Evolutionary conservation across 2,797 vertebrate species (phyloP).

Genomic region (Heterohyrax brucei): DNA sequence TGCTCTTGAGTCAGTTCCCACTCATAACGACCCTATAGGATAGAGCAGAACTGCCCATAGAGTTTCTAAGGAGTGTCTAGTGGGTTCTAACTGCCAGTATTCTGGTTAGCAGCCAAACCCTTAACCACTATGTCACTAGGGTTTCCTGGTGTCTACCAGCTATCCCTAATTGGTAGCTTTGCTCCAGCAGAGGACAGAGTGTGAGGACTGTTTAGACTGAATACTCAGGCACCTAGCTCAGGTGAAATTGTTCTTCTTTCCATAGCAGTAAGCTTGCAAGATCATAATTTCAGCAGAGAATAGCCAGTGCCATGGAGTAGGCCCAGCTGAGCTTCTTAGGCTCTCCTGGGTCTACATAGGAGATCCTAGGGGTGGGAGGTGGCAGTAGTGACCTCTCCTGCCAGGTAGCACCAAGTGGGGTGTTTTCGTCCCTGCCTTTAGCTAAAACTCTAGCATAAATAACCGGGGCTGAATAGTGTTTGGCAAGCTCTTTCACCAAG

Average conservation of each 20-base stretch:
- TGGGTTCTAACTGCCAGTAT: too few species aligned
- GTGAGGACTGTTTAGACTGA: background rate
- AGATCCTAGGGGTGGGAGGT: background rate
- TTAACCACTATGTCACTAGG: too few species aligned
- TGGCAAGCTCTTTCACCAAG: background rate
- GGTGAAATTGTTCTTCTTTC: background rate
- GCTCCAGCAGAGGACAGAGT: background rate
- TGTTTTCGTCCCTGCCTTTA: background rate
- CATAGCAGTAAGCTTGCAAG: background rate
- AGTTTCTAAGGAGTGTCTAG: too few species aligned
- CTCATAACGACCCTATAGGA: too few species aligned
- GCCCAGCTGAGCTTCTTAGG: background rate
- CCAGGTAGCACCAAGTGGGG: background rate
- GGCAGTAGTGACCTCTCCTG: background rate
- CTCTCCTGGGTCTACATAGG: background rate
- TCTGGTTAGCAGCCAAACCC: too few species aligned
- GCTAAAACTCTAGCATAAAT: background rate
- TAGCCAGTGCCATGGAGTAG: background rate
- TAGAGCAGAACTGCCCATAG: too few species aligned
- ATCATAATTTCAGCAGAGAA: background rate
- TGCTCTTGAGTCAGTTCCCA: too few species aligned
- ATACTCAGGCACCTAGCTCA: background rate
- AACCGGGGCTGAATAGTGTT: background rate
- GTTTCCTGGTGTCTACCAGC: background rate
- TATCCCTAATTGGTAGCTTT: background rate